These are phyloP conservation scores for Odontomyia ornata DNA, from an alignment of 2,888 invertebrate genomes.

Conservation along the genomic window DNA sequence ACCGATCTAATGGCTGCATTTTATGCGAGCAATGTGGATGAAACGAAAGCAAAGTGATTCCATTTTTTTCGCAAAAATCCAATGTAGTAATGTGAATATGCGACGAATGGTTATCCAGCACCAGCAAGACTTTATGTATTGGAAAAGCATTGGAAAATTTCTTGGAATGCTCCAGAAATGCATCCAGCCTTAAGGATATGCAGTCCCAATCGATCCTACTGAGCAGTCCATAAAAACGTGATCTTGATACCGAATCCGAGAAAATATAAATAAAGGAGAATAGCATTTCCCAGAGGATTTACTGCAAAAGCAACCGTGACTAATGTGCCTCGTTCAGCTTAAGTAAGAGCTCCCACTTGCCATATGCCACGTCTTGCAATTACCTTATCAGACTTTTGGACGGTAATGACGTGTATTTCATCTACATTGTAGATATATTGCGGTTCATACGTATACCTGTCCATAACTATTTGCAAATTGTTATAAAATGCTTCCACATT, in stretches of 20 bases:
- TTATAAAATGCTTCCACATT: constrained; percentile 53
- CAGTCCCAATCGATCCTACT: constrained; percentile 16
- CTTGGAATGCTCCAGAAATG: constrained; percentile 51
- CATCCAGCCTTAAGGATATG: constrained; percentile 54
- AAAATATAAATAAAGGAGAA: constrained; percentile 59
- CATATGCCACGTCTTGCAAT: constrained; percentile 53
- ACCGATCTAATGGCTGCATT: constrained; percentile 53
- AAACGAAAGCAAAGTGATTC: constrained; percentile 45
- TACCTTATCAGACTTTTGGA: constrained; percentile 54
- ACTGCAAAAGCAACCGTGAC: constrained; percentile 56
- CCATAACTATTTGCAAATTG: constrained; percentile 53
- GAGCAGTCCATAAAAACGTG: constrained; percentile 22
- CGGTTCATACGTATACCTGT: constrained; percentile 51
- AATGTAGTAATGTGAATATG: constrained; percentile 48
- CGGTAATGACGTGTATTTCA: constrained; percentile 54
- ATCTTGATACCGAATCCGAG: constrained; percentile 45
- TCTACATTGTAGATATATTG: constrained; percentile 53
- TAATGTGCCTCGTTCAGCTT: constrained; percentile 57
- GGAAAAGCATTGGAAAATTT: constrained; percentile 45
- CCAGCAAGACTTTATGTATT: constrained; percentile 43
- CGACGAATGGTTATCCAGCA: constrained; percentile 51
- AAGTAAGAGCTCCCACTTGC: constrained; percentile 58
- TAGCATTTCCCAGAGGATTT: constrained; percentile 54
- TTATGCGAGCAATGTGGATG: constrained; percentile 48
- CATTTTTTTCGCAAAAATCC: constrained; percentile 47